Conservation (phyloP, 2,797 vertebrate genomes). For the Propithecus perrieri region DNA sequence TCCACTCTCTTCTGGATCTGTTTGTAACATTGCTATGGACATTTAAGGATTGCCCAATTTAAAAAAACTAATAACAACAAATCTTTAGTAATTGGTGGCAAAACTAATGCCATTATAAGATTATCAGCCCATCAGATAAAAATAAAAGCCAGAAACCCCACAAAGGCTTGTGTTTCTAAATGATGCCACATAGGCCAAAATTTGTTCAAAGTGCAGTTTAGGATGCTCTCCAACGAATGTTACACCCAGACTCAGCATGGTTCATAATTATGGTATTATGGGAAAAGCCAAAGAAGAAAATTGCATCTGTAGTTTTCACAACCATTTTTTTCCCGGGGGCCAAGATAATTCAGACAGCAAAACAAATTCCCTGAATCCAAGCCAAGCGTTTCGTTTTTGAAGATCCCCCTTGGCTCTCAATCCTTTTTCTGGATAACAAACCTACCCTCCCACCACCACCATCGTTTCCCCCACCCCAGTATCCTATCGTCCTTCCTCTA, state of each 20-base stretch:
- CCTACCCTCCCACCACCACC: background rate
- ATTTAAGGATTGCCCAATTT: background rate
- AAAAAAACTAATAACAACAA: slow-evolving; percentile 21
- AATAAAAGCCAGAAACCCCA: background rate
- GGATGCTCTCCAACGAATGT: background rate
- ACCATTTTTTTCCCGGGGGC: background rate
- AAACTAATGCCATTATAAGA: slow-evolving; percentile 22
- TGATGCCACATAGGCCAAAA: background rate
- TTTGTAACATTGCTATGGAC: background rate
- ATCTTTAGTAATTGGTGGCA: background rate
- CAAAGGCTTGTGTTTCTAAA: slow-evolving; percentile 48
- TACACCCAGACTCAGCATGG: slow-evolving; percentile 43
- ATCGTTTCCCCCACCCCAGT: no score
- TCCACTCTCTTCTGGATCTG: background rate
- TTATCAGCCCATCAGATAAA: background rate
- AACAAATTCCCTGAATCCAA: background rate
- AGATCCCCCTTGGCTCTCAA: background rate
- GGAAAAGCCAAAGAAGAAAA: slow-evolving; percentile 64
- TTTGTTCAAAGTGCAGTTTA: slow-evolving; percentile 33
- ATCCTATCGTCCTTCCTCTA: background rate
- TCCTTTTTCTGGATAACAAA: background rate
- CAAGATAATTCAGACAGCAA: slow-evolving; percentile 26
- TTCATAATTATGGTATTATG: slow-evolving; percentile 52
- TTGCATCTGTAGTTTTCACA: slow-evolving; percentile 48
- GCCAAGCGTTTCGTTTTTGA: background rate